phyloP scores from a whole-genome alignment of 2,797 vertebrate genomes.

The Catostomus latipinnis region DNA sequence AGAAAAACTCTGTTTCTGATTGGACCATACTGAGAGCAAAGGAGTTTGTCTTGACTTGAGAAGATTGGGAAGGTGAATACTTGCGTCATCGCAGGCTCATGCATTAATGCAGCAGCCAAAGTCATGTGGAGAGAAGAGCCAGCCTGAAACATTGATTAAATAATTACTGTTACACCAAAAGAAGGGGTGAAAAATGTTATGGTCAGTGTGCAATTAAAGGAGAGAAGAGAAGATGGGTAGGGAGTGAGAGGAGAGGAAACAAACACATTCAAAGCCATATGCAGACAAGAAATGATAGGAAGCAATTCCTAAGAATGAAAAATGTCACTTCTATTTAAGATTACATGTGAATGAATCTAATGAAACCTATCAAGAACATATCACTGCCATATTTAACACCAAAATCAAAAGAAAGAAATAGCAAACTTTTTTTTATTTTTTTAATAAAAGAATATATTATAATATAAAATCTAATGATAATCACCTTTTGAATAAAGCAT shows the following conservation, averaged over 20 bases:
- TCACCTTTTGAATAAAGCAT: no score
- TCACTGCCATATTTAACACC: background rate
- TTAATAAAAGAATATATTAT: no score
- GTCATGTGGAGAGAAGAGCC: conserved; percentile 24
- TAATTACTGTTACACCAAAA: conserved; percentile 7
- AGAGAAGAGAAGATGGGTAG: background rate
- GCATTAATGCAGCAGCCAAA: conserved; percentile 32
- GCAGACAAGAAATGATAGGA: no score
- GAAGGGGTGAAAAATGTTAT: conserved; percentile 5
- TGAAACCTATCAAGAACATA: background rate
- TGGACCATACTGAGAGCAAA: conserved; percentile 25
- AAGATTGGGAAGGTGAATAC: conserved; percentile 38
- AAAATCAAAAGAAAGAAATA: no score
- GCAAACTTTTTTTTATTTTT: no score
- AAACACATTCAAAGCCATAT: no score
- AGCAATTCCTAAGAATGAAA: no score
- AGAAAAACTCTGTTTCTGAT: conserved; percentile 23
- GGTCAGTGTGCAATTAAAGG: background rate
- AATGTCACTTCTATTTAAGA: background rate
- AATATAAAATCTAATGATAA: no score
- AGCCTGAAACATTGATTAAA: conserved; percentile 4
- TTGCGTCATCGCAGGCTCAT: conserved; percentile 33
- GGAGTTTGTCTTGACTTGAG: conserved; percentile 23
- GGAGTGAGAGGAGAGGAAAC: no score
- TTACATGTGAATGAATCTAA: background rate